Evolutionary conservation across 2,888 invertebrate genomes (phyloP).

Genomic region (Branchinecta sandiegonensis): DNA sequence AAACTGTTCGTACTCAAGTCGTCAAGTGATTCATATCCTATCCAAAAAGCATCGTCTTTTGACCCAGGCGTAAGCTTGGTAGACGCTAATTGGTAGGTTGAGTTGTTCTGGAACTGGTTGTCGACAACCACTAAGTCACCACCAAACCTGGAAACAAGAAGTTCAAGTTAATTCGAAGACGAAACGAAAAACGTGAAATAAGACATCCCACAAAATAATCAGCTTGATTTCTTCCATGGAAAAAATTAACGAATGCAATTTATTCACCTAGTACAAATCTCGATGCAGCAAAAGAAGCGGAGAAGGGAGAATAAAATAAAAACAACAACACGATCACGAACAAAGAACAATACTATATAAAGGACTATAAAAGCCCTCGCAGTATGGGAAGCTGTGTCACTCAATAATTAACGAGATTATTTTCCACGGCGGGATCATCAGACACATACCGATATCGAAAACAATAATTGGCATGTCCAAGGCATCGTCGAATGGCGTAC

Average conservation of each 20-base stretch:
- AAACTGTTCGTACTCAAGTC: constrained; percentile 85
- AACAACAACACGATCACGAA: too few relatives aligned
- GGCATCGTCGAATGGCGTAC: too few relatives aligned
- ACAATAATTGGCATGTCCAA: too few relatives aligned
- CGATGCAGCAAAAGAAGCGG: too few relatives aligned
- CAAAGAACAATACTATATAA: too few relatives aligned
- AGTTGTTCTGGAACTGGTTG: constrained; percentile 77
- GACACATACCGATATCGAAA: too few relatives aligned
- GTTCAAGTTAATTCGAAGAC: constrained; percentile 24
- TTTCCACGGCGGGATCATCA: too few relatives aligned
- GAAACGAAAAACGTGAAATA: constrained; percentile 21
- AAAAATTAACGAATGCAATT: neutral
- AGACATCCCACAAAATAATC: constrained; percentile 5
- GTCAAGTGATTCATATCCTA: constrained; percentile 76
- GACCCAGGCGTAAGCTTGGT: constrained; percentile 33
- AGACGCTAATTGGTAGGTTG: constrained; percentile 47
- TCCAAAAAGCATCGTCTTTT: constrained; percentile 54
- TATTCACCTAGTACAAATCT: too few relatives aligned
- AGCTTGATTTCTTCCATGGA: neutral
- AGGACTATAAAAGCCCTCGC: too few relatives aligned
- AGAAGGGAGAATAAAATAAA: too few relatives aligned
- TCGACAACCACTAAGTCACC: constrained; percentile 85
- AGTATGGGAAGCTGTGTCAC: too few relatives aligned
- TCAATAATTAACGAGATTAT: too few relatives aligned
- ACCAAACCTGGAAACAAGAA: constrained; percentile 58